Evolutionary conservation across 2,113 vertebrate genomes (phyloP), one percentile per base, ranked within the genome.

Genomic region (Myotis brandtii): DNA sequence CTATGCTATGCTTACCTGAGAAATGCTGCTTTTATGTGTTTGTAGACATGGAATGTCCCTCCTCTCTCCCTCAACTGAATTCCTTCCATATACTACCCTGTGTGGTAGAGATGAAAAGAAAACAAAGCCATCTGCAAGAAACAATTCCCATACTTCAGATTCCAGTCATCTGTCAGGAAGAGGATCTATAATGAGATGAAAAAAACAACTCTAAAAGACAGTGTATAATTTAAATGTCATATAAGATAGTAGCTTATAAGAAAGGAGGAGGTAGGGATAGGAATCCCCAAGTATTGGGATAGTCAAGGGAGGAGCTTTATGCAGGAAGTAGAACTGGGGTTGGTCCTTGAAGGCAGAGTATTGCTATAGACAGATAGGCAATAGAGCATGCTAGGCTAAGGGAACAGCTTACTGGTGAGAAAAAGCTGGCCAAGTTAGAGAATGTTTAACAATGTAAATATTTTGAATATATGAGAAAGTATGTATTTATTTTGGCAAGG

Each of bases 401-500:
- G 54, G 62, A 69, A 46, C 46, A 67, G 32, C 40, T 80, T 93
- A 14, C 54, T 79, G 64, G 37, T 79, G 69, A 62, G 79, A 73
- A 77, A 89, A 91, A 69, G 34, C 30, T 77, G 46, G 80, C 32
- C 34, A 94, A 32, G 23, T 89, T 89, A 83, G 81, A 76, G 56
- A 76, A 56, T 79, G 37, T 79, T 91, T 37, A 95, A 48, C 67
- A 89, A 40, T 3, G 18, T 93, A 34, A 72, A 13, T 70, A 12
- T 85, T 94, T 89, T 25, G 14, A 95, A 76, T 91, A 50, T 13
- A 9, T 70, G 81, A 93, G 94, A 81, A 62, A 77, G 43, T 81
- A 87, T 87, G 13, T 89, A 66, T 93, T 89, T 94, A 89, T 89
- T 87, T 94, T 93, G 27, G 92, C 54, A 86, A 84, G 32, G 34